Conservation (phyloP, 2,888 invertebrate genomes). For the Sturmia bella region DNA sequence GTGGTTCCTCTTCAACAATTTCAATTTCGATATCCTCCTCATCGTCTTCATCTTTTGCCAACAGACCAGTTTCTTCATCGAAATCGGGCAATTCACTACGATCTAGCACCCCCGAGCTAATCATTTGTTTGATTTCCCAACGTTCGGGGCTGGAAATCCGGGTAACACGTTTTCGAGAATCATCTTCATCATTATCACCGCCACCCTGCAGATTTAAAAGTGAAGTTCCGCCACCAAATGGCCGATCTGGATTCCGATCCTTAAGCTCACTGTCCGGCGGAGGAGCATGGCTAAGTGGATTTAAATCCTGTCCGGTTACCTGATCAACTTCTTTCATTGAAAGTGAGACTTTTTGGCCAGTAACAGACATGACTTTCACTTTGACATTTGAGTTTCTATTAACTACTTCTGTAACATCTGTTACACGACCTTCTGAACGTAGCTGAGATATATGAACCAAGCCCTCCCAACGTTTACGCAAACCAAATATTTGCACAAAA, state of each 20-base stretch:
- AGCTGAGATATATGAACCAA: constrained; percentile 98
- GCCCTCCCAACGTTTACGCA: constrained; percentile 95
- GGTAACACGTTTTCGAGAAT: constrained; percentile 91
- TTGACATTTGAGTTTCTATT: constrained; percentile 93
- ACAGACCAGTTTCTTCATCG: constrained; percentile 95
- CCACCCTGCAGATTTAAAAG: constrained; percentile 83
- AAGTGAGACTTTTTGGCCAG: constrained; percentile 96
- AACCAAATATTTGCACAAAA: constrained; percentile 96
- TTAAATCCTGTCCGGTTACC: constrained; percentile 95
- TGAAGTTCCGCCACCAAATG: constrained; percentile 85
- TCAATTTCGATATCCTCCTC: constrained; percentile 99
- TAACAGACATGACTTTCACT: constrained; percentile 94
- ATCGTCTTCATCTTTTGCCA: constrained; percentile 95
- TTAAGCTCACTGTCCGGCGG: constrained; percentile 82
- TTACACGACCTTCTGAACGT: constrained; percentile 95
- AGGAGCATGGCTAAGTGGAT: constrained; percentile 89
- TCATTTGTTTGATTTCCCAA: constrained; percentile 99
- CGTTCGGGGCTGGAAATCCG: constrained; percentile 97
- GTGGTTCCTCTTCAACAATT: constrained; percentile 98
- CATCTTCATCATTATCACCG: constrained; percentile 90
- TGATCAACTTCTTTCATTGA: constrained; percentile 99
- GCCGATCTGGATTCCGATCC: constrained; percentile 96
- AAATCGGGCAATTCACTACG: constrained; percentile 98
- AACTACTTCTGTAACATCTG: constrained; percentile 96
- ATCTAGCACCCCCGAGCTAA: constrained; percentile 94